Conservation (phyloP, 2,113 vertebrate genomes). For the Antechinus stuartii region DNA sequence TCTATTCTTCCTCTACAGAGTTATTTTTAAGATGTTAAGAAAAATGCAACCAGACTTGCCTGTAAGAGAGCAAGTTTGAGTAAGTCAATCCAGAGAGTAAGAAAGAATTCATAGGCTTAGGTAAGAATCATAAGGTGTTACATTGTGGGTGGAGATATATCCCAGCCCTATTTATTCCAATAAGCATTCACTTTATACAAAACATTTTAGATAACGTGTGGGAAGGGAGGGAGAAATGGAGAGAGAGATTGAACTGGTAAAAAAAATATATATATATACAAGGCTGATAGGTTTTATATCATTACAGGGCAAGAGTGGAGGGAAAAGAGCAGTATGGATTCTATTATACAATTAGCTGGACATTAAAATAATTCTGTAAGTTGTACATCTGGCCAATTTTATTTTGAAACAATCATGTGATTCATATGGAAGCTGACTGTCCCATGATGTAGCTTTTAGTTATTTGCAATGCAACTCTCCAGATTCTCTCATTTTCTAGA, state of each 20-base stretch:
- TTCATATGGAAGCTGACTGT: background rate
- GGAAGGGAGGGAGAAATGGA: background rate
- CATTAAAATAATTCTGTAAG: background rate
- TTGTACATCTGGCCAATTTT: background rate
- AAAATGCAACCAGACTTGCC: background rate
- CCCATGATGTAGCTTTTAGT: constrained; percentile 47
- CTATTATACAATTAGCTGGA: background rate
- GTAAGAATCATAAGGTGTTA: background rate
- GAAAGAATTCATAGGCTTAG: background rate
- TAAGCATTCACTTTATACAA: background rate
- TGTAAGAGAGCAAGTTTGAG: background rate
- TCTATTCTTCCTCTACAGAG: background rate
- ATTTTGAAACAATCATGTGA: constrained; percentile 34
- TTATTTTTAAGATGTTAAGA: background rate
- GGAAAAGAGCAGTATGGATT: background rate
- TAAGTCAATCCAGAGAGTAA: background rate
- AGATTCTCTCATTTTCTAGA: constrained; percentile 34
- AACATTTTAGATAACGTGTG: background rate
- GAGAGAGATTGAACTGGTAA: constrained; percentile 16
- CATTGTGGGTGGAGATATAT: background rate
- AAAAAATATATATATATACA: constrained; percentile 29
- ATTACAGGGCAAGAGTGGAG: background rate
- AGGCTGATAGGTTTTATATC: background rate
- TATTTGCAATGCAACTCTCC: constrained; percentile 30
- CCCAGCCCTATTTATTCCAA: background rate